Evolutionary conservation across 2,888 invertebrate species (phyloP), one percentile per base, ranked within the genome.

Genomic region (Heliconius erato): DNA sequence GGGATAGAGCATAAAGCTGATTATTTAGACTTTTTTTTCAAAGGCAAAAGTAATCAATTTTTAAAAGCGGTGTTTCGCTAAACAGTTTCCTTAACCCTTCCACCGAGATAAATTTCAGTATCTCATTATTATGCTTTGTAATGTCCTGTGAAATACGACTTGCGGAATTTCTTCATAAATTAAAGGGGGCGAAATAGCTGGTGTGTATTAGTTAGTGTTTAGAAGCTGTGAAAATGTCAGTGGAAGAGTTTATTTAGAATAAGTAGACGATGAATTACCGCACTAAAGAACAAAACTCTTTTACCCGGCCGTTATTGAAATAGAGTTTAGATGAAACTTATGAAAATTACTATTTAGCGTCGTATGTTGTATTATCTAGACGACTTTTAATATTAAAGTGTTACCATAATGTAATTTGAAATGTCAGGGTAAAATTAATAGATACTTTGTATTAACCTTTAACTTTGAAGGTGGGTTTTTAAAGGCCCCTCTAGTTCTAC

Each of bases 81-180:
- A 40, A 74, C 26, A 49, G 79, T 69, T 69, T 63, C 23, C 79
- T 81, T 69, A 81, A 79, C 76, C 81, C 81, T 80, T 83, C 32
- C 63, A 74, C 19, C 69, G 68, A 79, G 74, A 81, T 76, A 79
- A 74, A 81, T 81, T 83, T 76, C 81, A 81, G 74, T 79, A 71
- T 74, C 79, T 81, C 81, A 83, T 83, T 76, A 83, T 81, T 76
- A 81, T 79, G 65, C 81, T 74, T 79, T 28, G 74, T 81, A 79
- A 83, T 79, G 81, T 83, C 69, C 74, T 80, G 83, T 80, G 68
- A 80, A 83, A 68, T 63, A 80, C 78, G 28, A 80, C 74, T 80
- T 80, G 32, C 80, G 0, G 54, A 40, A 59, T 80, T 74, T 81
- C 68, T 69, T 77, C 54, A 65, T 28, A 80, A 80, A 72, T 80